Evolutionary conservation across 23 tunicate species (phyloP).

Genomic region (Phallusia fumigata): DNA sequence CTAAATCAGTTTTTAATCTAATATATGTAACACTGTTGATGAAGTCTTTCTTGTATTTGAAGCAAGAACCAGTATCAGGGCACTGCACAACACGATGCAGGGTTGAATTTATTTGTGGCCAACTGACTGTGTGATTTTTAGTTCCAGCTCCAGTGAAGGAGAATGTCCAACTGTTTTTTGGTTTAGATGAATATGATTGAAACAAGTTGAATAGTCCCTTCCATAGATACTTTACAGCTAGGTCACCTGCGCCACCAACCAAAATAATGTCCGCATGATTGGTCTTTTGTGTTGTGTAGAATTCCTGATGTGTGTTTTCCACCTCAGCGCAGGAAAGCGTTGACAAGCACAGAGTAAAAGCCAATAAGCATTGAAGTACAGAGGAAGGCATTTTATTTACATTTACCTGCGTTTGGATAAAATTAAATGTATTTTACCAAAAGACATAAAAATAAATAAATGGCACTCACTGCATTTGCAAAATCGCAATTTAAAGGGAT

Average conservation of each 20-base stretch:
- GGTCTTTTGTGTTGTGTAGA: background rate
- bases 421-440: no score
- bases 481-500: no score
- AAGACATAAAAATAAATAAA: no score
- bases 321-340: no score
- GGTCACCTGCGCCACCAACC: constrained; percentile 66
- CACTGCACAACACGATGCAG: constrained; percentile 20
- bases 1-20: constrained; percentile 32
- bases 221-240: constrained; percentile 79
- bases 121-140: constrained; percentile 21
- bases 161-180: constrained; percentile 11
- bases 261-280: constrained; percentile 44
- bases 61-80: constrained; percentile 14
- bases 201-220: constrained; percentile 47
- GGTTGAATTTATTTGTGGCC: constrained; percentile 18
- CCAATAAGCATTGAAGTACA: no score
- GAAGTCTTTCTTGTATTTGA: constrained; percentile 10
- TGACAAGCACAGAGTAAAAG: no score
- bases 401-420: no score
- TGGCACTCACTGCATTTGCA: no score
- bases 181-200: background rate
- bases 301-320: no score
- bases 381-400: no score
- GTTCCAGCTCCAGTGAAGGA: constrained; percentile 41
- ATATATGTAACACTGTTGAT: constrained; percentile 20